These are phyloP conservation scores for Unio delphinus DNA, from an alignment of 2,888 invertebrate species.

Conservation along the genomic window DNA sequence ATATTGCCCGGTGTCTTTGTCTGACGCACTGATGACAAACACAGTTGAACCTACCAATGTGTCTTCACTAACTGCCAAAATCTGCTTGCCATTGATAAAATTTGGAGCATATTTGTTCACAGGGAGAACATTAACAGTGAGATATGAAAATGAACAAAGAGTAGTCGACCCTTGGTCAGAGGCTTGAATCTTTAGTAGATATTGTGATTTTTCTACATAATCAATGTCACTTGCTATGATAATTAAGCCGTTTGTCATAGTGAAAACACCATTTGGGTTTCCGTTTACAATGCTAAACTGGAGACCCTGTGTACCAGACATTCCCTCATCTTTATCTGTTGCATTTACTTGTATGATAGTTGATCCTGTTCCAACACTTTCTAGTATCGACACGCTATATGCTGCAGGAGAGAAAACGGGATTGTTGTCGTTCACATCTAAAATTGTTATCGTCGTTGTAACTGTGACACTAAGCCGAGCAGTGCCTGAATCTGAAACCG, in stretches of 20 bases:
- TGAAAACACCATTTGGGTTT: slow-evolving; percentile 38
- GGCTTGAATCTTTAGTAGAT: slow-evolving; percentile 47
- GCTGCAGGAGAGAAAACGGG: slow-evolving; percentile 94
- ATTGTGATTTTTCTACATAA: slow-evolving; percentile 46
- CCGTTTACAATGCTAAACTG: slow-evolving; percentile 43
- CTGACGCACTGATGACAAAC: slow-evolving; percentile 41
- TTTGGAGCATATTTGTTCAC: slow-evolving; percentile 54
- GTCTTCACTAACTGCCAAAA: slow-evolving; percentile 43
- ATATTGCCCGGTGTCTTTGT: slow-evolving; percentile 45
- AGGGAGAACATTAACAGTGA: slow-evolving; percentile 42
- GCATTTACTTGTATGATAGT: slow-evolving; percentile 30
- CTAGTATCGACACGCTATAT: slow-evolving; percentile 89
- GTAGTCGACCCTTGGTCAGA: slow-evolving; percentile 48
- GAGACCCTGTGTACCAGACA: slow-evolving; percentile 40
- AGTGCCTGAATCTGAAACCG: slow-evolving; percentile 13
- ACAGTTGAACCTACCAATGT: slow-evolving; percentile 41
- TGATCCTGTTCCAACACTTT: slow-evolving; percentile 78
- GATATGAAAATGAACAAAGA: slow-evolving; percentile 34
- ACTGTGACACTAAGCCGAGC: neutral
- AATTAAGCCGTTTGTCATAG: slow-evolving; percentile 28
- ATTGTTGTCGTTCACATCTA: slow-evolving; percentile 94
- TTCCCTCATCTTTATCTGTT: slow-evolving; percentile 39
- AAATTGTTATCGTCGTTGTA: slow-evolving; percentile 85
- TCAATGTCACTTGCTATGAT: slow-evolving; percentile 41
- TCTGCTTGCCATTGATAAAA: slow-evolving; percentile 34